Percentiles rank a stretch among this genome's conserved stretches.
These are phyloP conservation scores for Protaetia brevitarsis DNA, from an alignment of 1,140 invertebrate species.

Conservation along the genomic window DNA sequence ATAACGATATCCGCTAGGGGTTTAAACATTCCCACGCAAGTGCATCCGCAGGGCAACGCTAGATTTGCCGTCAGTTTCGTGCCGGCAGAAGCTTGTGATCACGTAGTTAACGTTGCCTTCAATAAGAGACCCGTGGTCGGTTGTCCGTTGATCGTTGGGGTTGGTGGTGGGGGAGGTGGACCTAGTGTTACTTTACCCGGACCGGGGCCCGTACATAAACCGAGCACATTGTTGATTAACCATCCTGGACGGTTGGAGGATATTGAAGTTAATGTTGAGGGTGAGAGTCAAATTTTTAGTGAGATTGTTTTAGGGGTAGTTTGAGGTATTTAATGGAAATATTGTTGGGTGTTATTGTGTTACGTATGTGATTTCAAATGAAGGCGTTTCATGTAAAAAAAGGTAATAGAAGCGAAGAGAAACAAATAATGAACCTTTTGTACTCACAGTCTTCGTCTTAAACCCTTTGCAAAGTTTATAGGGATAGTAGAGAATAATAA, in stretches of 20 bases:
- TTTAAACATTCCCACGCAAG: slow-evolving; percentile 93
- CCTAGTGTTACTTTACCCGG: slow-evolving; percentile 68
- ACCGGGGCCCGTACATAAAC: slow-evolving; percentile 62
- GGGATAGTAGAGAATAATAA: too few relatives aligned
- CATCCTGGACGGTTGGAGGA: slow-evolving; percentile 82
- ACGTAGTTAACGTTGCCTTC: slow-evolving; percentile 94
- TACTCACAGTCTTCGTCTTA: too few relatives aligned
- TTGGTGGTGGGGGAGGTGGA: slow-evolving; percentile 69
- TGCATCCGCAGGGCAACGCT: slow-evolving; percentile 86
- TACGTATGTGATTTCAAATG: too few relatives aligned
- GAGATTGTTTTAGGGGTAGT: not conserved
- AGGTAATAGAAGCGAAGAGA: too few relatives aligned
- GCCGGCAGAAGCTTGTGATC: slow-evolving; percentile 88
- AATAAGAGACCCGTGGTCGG: slow-evolving; percentile 82
- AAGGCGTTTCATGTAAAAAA: too few relatives aligned
- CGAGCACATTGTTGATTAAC: slow-evolving; percentile 63
- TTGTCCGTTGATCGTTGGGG: slow-evolving; percentile 74
- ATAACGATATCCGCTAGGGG: slow-evolving; percentile 93
- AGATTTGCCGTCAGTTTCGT: slow-evolving; percentile 95
- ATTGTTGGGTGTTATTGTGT: too few relatives aligned
- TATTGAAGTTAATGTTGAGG: slow-evolving; percentile 92
- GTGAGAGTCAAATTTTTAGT: slow-evolving; percentile 54
- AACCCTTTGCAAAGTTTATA: too few relatives aligned
- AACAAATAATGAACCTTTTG: too few relatives aligned
- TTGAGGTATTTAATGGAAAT: not conserved